A percentile compares a stretch with the other conserved stretches of the same genome.
phyloP scores from a whole-genome alignment of 2,888 invertebrate species.

The Tiphia femorata region DNA sequence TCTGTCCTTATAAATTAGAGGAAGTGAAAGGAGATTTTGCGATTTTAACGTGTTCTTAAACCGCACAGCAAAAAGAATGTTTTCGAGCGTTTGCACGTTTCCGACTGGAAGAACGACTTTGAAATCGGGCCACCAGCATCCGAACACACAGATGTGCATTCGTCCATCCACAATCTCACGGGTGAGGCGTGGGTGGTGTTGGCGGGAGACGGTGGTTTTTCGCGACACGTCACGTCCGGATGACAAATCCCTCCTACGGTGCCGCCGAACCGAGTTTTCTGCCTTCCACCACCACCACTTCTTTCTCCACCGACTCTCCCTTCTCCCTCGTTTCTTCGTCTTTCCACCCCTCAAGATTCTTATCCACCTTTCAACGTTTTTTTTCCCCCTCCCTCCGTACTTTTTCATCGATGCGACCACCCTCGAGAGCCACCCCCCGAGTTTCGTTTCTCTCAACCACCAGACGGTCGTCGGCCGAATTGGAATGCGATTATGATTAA shows the following conservation, averaged over 20 bases:
- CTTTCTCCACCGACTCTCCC: not conserved
- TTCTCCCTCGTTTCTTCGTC: not conserved
- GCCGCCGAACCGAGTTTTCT: conserved; percentile 27
- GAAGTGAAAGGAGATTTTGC: no score
- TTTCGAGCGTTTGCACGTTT: no score
- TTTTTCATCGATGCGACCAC: no score
- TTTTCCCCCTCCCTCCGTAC: not conserved
- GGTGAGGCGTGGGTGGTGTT: no score
- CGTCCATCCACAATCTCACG: no score
- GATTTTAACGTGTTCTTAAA: no score
- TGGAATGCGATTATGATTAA: conserved; percentile 55
- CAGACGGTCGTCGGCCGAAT: conserved; percentile 31
- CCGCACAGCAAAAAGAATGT: no score
- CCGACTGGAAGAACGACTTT: no score
- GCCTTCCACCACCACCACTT: conserved; percentile 1
- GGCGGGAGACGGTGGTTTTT: conserved; percentile 37
- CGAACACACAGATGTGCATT: no score
- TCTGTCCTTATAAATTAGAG: no score
- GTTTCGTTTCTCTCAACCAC: conserved; percentile 19
- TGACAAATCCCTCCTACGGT: conserved; percentile 57
- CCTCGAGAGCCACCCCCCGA: not conserved
- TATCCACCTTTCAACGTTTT: not conserved
- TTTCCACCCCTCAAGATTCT: not conserved
- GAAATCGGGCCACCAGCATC: no score
- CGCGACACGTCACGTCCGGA: conserved; percentile 49